phyloP scores from a whole-genome alignment of 2,888 invertebrate species.

The Rhamnusium bicolor region DNA sequence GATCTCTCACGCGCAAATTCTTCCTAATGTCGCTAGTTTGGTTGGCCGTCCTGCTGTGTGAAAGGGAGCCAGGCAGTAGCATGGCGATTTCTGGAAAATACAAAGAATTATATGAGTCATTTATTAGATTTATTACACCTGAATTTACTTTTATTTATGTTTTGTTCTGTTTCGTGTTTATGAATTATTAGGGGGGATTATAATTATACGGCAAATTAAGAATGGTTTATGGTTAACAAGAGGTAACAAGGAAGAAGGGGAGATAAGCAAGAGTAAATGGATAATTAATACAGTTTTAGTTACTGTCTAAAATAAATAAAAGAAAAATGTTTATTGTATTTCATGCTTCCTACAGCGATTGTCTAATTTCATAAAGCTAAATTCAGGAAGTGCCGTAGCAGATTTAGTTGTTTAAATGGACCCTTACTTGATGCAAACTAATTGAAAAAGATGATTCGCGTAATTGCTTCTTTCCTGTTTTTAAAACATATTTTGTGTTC shows the following conservation, averaged over 20 bases:
- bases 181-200: slow-evolving; percentile 15
- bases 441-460: too few species aligned
- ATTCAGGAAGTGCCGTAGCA: too few species aligned
- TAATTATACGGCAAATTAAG: slow-evolving; percentile 9
- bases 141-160: not conserved
- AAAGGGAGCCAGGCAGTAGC: slow-evolving; percentile 85
- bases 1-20: slow-evolving; percentile 83
- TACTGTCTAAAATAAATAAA: not conserved
- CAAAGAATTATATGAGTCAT: not conserved
- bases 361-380: too few species aligned
- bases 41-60: slow-evolving; percentile 83
- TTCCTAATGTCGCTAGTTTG: slow-evolving; percentile 86
- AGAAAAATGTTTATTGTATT: too few species aligned
- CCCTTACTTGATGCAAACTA: too few species aligned
- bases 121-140: not conserved
- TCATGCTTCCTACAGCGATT: too few species aligned
- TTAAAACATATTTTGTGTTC: too few species aligned
- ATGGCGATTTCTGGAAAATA: slow-evolving; percentile 84
- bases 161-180: slow-evolving; percentile 12
- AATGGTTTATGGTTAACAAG: slow-evolving; percentile 8
- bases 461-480: too few species aligned
- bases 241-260: not conserved
- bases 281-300: not conserved
- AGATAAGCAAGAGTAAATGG: not conserved
- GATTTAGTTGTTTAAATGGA: too few species aligned